Evolutionary conservation across 2,797 vertebrate genomes (phyloP).

Genomic region (Rhyacichthys aspro): DNA sequence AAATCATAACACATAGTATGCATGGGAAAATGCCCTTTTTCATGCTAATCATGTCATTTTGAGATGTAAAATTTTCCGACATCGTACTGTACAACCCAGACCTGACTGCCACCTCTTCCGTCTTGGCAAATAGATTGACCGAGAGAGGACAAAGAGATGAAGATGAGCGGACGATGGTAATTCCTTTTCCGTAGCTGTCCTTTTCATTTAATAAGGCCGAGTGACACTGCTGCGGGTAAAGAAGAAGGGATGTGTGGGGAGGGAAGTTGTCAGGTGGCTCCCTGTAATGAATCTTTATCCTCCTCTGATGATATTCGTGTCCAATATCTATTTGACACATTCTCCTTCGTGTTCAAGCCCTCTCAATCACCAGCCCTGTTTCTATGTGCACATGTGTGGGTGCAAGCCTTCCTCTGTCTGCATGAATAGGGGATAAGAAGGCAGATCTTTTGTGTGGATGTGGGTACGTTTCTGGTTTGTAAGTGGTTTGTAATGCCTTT

Average conservation of each 20-base stretch:
- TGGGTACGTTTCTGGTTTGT: conserved; percentile 47
- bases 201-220: conserved; percentile 59
- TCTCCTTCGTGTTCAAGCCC: conserved; percentile 33
- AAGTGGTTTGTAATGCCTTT: conserved; percentile 73
- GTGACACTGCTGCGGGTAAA: conserved; percentile 35
- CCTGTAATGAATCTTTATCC: conserved; percentile 56
- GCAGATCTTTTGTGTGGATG: conserved; percentile 25
- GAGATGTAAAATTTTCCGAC: conserved; percentile 21
- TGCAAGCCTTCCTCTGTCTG: conserved; percentile 36
- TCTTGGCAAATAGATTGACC: conserved; percentile 41
- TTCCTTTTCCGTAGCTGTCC: conserved; percentile 38
- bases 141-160: conserved; percentile 35
- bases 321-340: conserved; percentile 53
- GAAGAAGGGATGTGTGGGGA: conserved; percentile 22
- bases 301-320: conserved; percentile 50
- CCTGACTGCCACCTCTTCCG: conserved; percentile 5
- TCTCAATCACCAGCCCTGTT: conserved; percentile 25
- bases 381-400: conserved; percentile 43
- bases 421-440: conserved; percentile 23
- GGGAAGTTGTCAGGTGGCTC: conserved; percentile 46
- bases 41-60: conserved; percentile 14
- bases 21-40: conserved; percentile 1
- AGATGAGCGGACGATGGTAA: conserved; percentile 42
- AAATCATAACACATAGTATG: background rate
- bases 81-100: background rate